phyloP scores from a whole-genome alignment of 2,888 invertebrate genomes.

The Ornithoptera priamus region DNA sequence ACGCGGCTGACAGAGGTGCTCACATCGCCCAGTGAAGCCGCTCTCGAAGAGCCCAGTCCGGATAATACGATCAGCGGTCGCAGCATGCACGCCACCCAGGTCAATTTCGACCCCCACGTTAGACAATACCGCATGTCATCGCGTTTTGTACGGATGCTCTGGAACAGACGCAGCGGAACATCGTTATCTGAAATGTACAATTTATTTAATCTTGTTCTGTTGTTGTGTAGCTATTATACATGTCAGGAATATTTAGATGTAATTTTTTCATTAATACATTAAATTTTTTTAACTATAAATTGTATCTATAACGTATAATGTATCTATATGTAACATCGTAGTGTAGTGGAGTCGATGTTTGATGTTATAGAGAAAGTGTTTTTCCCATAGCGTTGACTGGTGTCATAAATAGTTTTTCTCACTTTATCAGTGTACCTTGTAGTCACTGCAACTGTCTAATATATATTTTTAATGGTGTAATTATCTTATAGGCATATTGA shows the following conservation, averaged over 20 bases:
- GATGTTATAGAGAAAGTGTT: background rate
- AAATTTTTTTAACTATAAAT: no score
- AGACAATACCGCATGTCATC: constrained; percentile 9
- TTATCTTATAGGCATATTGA: constrained; percentile 7
- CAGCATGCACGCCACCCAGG: constrained; percentile 1
- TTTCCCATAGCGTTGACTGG: background rate
- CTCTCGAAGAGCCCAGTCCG: constrained; percentile 45
- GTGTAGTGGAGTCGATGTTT: background rate
- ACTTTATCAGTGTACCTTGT: background rate
- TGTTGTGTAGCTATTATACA: background rate
- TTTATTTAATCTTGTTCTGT: background rate
- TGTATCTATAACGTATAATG: no score
- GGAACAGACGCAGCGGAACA: constrained; percentile 14
- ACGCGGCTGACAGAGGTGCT: constrained; percentile 48
- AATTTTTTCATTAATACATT: background rate
- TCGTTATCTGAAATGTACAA: constrained; percentile 11
- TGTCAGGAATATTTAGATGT: background rate
- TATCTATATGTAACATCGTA: background rate
- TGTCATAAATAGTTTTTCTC: background rate
- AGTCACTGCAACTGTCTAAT: background rate
- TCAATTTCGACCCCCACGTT: constrained; percentile 7
- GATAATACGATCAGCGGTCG: background rate
- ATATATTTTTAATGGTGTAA: background rate
- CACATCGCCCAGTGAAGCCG: constrained; percentile 41
- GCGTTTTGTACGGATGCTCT: constrained; percentile 14